Evolutionary conservation across 1,140 invertebrate genomes (phyloP).

Genomic region (Dendroctonus valens): DNA sequence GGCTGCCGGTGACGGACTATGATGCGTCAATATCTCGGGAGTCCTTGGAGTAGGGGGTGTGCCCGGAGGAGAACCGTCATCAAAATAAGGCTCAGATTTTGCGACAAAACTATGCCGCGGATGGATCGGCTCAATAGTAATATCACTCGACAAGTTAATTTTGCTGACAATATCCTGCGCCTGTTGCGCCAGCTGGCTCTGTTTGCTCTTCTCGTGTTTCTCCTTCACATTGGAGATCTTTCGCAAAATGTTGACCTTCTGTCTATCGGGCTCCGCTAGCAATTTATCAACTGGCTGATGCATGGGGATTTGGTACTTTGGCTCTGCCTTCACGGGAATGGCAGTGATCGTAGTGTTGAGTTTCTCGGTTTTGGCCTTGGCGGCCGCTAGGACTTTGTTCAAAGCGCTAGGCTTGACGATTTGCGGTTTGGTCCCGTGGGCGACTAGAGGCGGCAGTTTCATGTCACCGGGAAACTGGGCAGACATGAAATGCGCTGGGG

Average conservation of each 20-base stretch:
- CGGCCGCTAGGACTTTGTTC: constrained; percentile 52
- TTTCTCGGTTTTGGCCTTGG: constrained; percentile 56
- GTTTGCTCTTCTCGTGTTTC: constrained; percentile 51
- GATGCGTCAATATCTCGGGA: constrained; percentile 54
- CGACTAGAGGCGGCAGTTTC: constrained; percentile 20
- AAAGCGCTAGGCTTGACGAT: constrained; percentile 23
- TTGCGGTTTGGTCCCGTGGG: constrained; percentile 15
- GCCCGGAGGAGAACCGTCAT: constrained; percentile 58
- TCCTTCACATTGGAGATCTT: constrained; percentile 76
- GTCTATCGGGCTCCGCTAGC: constrained; percentile 73
- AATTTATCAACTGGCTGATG: constrained; percentile 62
- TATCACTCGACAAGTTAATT: constrained; percentile 48
- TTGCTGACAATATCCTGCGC: constrained; percentile 38
- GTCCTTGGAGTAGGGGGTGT: constrained; percentile 59
- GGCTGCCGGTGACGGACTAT: constrained; percentile 51
- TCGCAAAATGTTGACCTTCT: constrained; percentile 82
- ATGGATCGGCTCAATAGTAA: constrained; percentile 49
- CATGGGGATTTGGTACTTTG: constrained; percentile 15
- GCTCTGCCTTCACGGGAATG: constrained; percentile 42
- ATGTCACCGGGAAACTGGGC: constrained; percentile 18
- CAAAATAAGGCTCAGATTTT: constrained; percentile 48
- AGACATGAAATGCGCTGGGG: neutral
- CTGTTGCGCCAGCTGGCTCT: constrained; percentile 23
- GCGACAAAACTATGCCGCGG: constrained; percentile 19
- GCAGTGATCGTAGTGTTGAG: constrained; percentile 46